Percentiles rank a stretch among this genome's conserved stretches.
These are phyloP conservation scores for Felis catus DNA, from an alignment of 2,113 vertebrate species.

Conservation along the genomic window DNA sequence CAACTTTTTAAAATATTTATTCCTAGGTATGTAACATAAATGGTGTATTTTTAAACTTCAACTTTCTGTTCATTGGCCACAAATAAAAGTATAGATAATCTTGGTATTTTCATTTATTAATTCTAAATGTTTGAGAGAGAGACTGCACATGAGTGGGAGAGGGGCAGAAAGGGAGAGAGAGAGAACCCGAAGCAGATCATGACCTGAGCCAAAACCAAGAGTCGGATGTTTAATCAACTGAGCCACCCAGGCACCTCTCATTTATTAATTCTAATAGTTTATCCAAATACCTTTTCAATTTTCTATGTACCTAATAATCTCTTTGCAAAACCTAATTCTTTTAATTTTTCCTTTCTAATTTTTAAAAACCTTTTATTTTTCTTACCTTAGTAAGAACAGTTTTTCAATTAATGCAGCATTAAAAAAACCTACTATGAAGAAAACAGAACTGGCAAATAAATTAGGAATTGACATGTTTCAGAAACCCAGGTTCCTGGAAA, in stretches of 20 bases:
- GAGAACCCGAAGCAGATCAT: too few relatives aligned
- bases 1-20: neutral
- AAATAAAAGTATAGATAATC: neutral
- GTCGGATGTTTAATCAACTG: too few relatives aligned
- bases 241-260: neutral
- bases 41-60: neutral
- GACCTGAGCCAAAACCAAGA: too few relatives aligned
- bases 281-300: neutral
- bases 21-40: neutral
- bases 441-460: slow-evolving; percentile 31
- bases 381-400: neutral
- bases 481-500: neutral
- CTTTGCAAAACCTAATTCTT: neutral
- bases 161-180: too few relatives aligned
- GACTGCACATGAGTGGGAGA: too few relatives aligned
- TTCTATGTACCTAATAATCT: neutral
- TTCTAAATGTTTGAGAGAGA: neutral
- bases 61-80: neutral
- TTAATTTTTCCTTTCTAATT: slow-evolving; percentile 1
- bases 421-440: neutral
- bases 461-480: neutral
- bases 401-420: neutral
- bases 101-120: neutral
- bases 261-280: slow-evolving; percentile 11
- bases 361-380: neutral